Conservation (phyloP, 2,113 vertebrate genomes). For the Amphiprion percula region DNA sequence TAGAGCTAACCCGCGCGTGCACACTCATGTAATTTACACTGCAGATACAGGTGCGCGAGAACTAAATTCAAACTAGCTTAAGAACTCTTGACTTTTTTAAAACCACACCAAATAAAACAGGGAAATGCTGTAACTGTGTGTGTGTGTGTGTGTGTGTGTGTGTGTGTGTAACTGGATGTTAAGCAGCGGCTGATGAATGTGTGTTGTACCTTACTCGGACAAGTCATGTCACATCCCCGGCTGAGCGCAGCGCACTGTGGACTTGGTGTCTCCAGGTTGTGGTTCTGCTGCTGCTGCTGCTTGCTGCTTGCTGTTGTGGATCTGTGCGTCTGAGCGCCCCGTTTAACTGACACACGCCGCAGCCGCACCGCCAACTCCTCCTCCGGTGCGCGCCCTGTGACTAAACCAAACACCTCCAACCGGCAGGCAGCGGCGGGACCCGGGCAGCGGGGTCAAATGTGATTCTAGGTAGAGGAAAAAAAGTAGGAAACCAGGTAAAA, state of each 20-base stretch:
- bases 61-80: background rate
- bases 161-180: slow-evolving; percentile 17
- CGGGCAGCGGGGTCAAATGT: slow-evolving; percentile 57
- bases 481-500: background rate
- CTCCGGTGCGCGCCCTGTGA: slow-evolving; percentile 73
- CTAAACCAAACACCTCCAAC: slow-evolving; percentile 68
- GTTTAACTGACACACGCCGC: slow-evolving; percentile 64
- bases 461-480: background rate
- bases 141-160: background rate
- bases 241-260: slow-evolving; percentile 58
- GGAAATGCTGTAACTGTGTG: background rate
- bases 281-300: background rate
- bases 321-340: slow-evolving; percentile 62
- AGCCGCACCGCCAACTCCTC: slow-evolving; percentile 76
- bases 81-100: background rate
- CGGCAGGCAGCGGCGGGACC: slow-evolving; percentile 30
- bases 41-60: slow-evolving; percentile 35
- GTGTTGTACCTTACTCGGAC: slow-evolving; percentile 80
- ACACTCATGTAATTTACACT: slow-evolving; percentile 18
- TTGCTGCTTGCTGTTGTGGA: background rate
- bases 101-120: slow-evolving; percentile 3
- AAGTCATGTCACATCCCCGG: slow-evolving; percentile 80
- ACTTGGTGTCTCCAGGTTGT: slow-evolving; percentile 66
- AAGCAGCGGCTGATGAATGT: slow-evolving; percentile 51
- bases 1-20: slow-evolving; percentile 36